A percentile compares a stretch with the other conserved stretches of the same genome.
These are phyloP conservation scores for Neoascia interrupta DNA, from an alignment of 2,888 invertebrate genomes.

Conservation along the genomic window DNA sequence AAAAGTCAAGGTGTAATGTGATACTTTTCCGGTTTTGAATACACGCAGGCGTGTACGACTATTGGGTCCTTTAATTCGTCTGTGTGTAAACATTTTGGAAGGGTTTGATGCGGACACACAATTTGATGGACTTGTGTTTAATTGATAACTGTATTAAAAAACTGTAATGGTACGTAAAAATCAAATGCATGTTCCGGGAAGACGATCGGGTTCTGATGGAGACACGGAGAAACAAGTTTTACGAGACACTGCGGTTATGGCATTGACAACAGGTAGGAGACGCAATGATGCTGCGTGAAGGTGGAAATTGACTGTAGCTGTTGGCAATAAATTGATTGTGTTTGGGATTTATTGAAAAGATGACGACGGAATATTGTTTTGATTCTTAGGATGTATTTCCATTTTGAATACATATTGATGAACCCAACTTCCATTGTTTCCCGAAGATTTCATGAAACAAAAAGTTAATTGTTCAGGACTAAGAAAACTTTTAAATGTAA, in stretches of 20 bases:
- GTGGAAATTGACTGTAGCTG: too few species aligned
- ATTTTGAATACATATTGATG: too few species aligned
- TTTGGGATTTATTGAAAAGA: too few species aligned
- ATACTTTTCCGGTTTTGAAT: constrained; percentile 42
- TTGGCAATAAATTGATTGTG: too few species aligned
- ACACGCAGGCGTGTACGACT: background rate
- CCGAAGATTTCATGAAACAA: too few species aligned
- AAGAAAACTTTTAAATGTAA: too few species aligned
- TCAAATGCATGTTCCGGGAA: constrained; percentile 19
- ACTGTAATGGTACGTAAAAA: constrained; percentile 30
- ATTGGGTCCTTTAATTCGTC: constrained; percentile 46
- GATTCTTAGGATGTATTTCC: too few species aligned
- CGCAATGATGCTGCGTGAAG: background rate
- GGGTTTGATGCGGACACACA: constrained; percentile 33
- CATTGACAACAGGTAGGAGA: background rate
- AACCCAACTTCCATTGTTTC: too few species aligned
- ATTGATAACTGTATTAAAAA: constrained; percentile 37
- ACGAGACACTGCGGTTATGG: background rate
- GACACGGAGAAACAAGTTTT: background rate
- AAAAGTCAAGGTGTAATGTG: constrained; percentile 13
- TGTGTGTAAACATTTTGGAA: constrained; percentile 15
- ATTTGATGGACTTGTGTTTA: constrained; percentile 33
- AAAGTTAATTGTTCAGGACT: too few species aligned
- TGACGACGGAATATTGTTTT: too few species aligned
- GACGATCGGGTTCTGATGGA: background rate